Base-by-base conservation (phyloP, 2,113 vertebrate species). In the Ciconia stormi region DNA sequence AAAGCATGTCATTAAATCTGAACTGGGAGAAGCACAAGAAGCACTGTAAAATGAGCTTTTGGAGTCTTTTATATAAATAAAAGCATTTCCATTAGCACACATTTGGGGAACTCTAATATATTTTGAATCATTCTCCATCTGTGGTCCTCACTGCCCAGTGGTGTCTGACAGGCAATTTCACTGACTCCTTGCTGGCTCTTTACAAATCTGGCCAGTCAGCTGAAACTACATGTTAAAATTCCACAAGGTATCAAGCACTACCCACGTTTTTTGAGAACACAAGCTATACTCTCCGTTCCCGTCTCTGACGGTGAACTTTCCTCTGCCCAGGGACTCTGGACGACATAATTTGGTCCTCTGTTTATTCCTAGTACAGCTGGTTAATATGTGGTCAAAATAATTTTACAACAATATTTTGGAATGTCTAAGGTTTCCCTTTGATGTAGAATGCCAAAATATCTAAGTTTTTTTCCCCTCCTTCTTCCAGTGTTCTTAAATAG, bases 381-480 rank as follows among this genome's bases (percentile, higher is more conserved):
- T n/a, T 80, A 46, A 65, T 61, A 65, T 0, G 1, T 18, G 12
- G 9, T 72, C 42, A 56, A 81, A 92, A 78, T 36, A 70, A 70
- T 44, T 84, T 61, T 65, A 30, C 13, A 52, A 38, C 2, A 79
- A 20, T 49, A 47, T 58, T 66, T 25, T 81, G 10, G 17, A 87
- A 62, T 34, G 4, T 58, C 14, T 44, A 73, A 87, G 36, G 81
- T 78, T 65, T 87, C 2, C 23, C 4, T 47, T 56, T 52, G 16
- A 62, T 53, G 11, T 11, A 16, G 6, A 14, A 70, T 66, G 26
- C 10, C 87, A 73, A 3, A 66, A n/a, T 61, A 56, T 44, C 56
- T 63, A 65, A 59, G 8, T 9, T 12, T 19, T 1, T 23, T 7
- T 13, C 4, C 0, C 1, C 1, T 0, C 3, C 6, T 29, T 40